Conservation (phyloP, 2,888 invertebrate genomes). For the Noctua fimbriata region DNA sequence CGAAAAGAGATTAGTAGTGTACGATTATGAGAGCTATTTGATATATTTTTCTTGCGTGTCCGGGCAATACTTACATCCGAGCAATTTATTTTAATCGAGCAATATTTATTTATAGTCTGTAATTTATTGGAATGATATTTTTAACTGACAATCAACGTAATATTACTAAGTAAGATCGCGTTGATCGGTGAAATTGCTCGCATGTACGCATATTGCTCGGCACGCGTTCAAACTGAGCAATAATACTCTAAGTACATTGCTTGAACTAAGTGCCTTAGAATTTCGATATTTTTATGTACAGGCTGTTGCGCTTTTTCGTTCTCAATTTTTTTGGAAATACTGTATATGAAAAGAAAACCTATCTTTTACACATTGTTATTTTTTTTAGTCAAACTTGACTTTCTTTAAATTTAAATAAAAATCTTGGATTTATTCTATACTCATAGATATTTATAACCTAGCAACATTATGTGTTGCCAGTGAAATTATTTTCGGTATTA, state of each 20-base stretch:
- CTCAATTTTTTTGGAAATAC: constrained; percentile 18
- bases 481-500: constrained; percentile 2
- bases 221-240: constrained; percentile 38
- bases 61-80: constrained; percentile 17
- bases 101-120: constrained; percentile 51
- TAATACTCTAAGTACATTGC: constrained; percentile 68
- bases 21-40: constrained; percentile 33
- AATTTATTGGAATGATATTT: constrained; percentile 49
- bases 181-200: constrained; percentile 38
- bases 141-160: constrained; percentile 28
- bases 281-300: constrained; percentile 59
- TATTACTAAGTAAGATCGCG: constrained; percentile 15
- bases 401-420: not conserved
- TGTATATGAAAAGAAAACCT: constrained; percentile 7
- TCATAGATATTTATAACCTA: not conserved
- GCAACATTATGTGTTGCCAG: constrained; percentile 22
- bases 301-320: constrained; percentile 39
- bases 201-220: constrained; percentile 8
- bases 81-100: constrained; percentile 40
- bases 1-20: constrained; percentile 71
- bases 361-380: not conserved
- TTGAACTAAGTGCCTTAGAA: constrained; percentile 63
- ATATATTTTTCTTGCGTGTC: constrained; percentile 41
- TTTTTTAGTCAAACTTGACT: not conserved
- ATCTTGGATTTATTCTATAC: not conserved